Evolutionary conservation across 1,140 invertebrate genomes (phyloP).

Genomic region (Popillia japonica): DNA sequence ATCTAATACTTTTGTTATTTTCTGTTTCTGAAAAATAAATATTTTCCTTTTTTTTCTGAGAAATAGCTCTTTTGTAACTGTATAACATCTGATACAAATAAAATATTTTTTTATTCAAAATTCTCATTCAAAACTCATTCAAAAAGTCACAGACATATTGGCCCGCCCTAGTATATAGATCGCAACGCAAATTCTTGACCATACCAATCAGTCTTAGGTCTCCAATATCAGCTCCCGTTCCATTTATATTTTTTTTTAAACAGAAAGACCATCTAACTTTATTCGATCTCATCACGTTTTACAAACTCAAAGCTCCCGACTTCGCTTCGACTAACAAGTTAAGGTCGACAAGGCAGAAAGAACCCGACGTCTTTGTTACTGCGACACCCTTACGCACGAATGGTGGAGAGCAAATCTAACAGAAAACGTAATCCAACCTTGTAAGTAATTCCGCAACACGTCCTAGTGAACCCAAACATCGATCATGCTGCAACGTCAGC

Average conservation of each 20-base stretch:
- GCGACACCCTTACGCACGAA: neutral
- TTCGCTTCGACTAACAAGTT: slow-evolving; percentile 19
- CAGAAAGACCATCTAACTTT: neutral
- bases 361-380: neutral
- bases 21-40: neutral
- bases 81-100: too few relatives aligned
- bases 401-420: slow-evolving; percentile 17
- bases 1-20: neutral
- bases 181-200: too few relatives aligned
- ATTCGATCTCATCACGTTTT: neutral
- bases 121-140: too few relatives aligned
- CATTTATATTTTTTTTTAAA: too few relatives aligned
- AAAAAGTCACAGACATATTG: too few relatives aligned
- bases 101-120: too few relatives aligned
- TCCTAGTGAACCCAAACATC: slow-evolving; percentile 26
- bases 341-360: slow-evolving; percentile 23
- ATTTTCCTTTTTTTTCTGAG: neutral
- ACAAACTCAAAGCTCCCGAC: neutral
- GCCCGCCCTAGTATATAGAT: too few relatives aligned
- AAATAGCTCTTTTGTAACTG: neutral
- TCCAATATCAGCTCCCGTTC: neutral
- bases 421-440: slow-evolving; percentile 16
- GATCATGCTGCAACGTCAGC: slow-evolving; percentile 32
- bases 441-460: slow-evolving; percentile 33
- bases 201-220: too few relatives aligned